Percentiles rank a stretch among this genome's conserved stretches.
phyloP scores from a whole-genome alignment of 2,797 vertebrate species.

The Oreortyx pictus region DNA sequence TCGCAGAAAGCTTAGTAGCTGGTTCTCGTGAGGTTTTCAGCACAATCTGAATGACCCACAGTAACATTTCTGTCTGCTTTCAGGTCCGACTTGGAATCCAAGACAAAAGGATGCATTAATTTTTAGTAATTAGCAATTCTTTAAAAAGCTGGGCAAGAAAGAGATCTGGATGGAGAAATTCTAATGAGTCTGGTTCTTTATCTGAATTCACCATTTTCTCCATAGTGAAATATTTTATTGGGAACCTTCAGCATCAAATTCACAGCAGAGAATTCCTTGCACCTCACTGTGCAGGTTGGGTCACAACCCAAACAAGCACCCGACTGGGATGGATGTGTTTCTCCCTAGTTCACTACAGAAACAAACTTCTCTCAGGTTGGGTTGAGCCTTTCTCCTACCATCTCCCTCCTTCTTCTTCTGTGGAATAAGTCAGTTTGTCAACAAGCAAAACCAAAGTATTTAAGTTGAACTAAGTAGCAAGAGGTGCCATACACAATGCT shows the following conservation, averaged over 20 bases:
- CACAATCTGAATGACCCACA: slow-evolving; percentile 7
- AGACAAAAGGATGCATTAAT: not conserved
- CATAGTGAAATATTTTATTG: not conserved
- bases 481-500: not conserved
- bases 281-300: not conserved
- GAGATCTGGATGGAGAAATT: not conserved
- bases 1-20: slow-evolving; percentile 36
- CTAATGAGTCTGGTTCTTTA: not conserved
- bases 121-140: not conserved
- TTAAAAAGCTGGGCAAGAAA: not conserved
- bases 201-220: not conserved
- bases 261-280: no score
- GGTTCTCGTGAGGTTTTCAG: slow-evolving; percentile 6
- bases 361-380: no score
- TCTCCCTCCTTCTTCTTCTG: not conserved
- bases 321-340: not conserved
- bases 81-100: not conserved
- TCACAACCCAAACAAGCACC: rapidly evolving
- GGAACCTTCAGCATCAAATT: not conserved
- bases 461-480: rapidly evolving
- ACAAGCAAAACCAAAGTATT: not conserved
- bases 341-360: no score
- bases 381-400: not conserved
- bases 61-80: slow-evolving; percentile 17
- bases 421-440: not conserved